phyloP scores from a whole-genome alignment of 2,113 vertebrate genomes.

The Tinamus guttatus region DNA sequence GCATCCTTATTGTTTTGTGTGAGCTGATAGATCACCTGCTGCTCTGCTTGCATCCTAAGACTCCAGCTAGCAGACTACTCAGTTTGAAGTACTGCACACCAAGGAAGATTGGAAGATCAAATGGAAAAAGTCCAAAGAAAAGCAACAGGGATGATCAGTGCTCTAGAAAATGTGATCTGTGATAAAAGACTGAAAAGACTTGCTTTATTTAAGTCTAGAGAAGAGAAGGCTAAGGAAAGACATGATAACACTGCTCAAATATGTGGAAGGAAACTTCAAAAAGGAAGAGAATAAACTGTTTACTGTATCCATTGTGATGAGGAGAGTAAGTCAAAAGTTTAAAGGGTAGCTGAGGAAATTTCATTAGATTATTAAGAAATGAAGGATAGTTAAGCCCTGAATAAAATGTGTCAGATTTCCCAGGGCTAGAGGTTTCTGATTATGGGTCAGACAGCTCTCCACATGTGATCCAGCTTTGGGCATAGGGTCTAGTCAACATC shows the following conservation, averaged over 20 bases:
- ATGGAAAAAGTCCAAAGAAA: conserved; percentile 5
- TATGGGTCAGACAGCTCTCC: background rate
- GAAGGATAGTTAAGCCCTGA: background rate
- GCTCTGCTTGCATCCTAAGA: background rate
- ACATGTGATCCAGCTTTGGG: background rate
- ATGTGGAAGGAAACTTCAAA: conserved; percentile 4
- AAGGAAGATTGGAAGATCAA: background rate
- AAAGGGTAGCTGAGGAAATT: background rate
- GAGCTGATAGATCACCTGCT: conserved; percentile 10
- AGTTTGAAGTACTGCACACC: background rate
- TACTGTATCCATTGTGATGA: background rate
- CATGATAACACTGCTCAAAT: background rate
- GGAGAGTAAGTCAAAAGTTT: background rate
- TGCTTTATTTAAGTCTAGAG: background rate
- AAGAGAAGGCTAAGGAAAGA: background rate
- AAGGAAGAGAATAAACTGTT: background rate
- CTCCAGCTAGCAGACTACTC: background rate
- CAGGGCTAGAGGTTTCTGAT: background rate
- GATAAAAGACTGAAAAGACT: background rate
- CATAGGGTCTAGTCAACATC: background rate
- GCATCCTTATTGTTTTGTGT: background rate
- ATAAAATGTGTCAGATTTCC: background rate
- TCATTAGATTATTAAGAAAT: background rate
- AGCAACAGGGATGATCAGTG: background rate
- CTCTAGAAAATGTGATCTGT: conserved; percentile 17